Base-by-base conservation (phyloP, 2,797 vertebrate genomes). In the Pyrrhura leucotis region DNA sequence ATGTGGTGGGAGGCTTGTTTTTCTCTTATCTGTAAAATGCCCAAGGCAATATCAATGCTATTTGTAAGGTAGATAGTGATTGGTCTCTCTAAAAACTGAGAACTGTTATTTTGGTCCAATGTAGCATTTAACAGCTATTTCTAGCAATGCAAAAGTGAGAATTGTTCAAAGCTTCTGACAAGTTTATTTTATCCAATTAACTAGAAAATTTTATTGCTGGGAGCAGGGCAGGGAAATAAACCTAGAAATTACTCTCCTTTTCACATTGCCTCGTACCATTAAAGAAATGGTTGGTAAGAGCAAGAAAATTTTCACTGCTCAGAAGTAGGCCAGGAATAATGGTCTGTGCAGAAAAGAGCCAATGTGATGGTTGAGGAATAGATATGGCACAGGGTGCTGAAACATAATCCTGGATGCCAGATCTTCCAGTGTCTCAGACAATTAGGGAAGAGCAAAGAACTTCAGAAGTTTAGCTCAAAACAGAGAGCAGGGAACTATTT, bases 171-270 rank as follows among this genome's bases (percentile, higher is more conserved):
- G 28, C 2, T 66, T 12, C 12, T 33, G 28, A 68, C 6, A 63
- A 69, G 4, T 77, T 89, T 63, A 12, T 47, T 72, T 66, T n/a
- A 59, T 42, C 7, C 16, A 63, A 4, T 53, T 62, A 83, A 40
- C 2, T 10, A 88, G 31, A 69, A 89, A 79, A 76, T 16, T 4
- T 39, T 4, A 2, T 40, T 67, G 6, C 3, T 50, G 22, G 8
- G 22, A 17, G 4, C 1, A 1, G n/a, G 26, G 6, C 28, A 1
- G 1, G 1, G 7, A 15, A 66, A 35, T 11, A 44, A 53, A 3
- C 8, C 8, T 12, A 40, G 8, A 71, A 73, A 88, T 47, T 0
- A 8, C 5, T 48, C 3, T 20, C 3, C 7, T 79, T 83, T 74
- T 63, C 45, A 75, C 26, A 72, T 1, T 5, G 58, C 16, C 6